Conservation (phyloP, 2,113 vertebrate species). For the Pungitius pungitius region DNA sequence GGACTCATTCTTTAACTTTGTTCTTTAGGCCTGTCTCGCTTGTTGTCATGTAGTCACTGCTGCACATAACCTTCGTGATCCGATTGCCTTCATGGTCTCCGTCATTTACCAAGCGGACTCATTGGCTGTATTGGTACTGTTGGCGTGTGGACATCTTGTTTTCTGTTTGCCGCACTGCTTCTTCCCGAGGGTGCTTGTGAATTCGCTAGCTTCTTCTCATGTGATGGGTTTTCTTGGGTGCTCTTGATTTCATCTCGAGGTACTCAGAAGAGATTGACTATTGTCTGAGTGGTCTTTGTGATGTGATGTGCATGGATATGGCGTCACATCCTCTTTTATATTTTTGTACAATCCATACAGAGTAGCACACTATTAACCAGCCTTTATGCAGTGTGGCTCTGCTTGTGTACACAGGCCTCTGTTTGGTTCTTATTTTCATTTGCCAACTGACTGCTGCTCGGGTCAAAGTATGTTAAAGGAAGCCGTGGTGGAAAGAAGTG, state of each 20-base stretch:
- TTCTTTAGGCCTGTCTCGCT: background rate
- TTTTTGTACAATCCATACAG: background rate
- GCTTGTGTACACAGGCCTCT: background rate
- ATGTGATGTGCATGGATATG: background rate
- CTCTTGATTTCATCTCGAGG: slow-evolving; percentile 16
- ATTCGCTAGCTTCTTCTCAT: slow-evolving; percentile 9
- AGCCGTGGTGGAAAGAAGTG: slow-evolving; percentile 12
- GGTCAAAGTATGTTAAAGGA: slow-evolving; percentile 7
- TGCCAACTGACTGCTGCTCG: slow-evolving; percentile 2
- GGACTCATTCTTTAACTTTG: background rate
- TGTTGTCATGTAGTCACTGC: background rate
- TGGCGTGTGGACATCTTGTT: slow-evolving; percentile 3
- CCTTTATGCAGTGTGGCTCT: background rate
- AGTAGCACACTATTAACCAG: background rate
- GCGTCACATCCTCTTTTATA: background rate
- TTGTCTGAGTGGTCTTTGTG: background rate
- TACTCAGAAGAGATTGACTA: background rate
- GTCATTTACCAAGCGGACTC: background rate
- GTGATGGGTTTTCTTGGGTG: slow-evolving; percentile 13
- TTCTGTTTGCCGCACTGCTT: slow-evolving; percentile 5
- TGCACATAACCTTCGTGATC: background rate
- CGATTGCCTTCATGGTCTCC: background rate
- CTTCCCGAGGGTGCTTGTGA: background rate
- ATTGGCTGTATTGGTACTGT: slow-evolving; percentile 13
- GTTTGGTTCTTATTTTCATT: slow-evolving; percentile 6